A percentile compares a stretch with the other conserved stretches of the same genome.
These are phyloP conservation scores for Lycopodina hypogea DNA, from an alignment of 37 sponge, comb jelly and placozoan species.

Conservation along the genomic window DNA sequence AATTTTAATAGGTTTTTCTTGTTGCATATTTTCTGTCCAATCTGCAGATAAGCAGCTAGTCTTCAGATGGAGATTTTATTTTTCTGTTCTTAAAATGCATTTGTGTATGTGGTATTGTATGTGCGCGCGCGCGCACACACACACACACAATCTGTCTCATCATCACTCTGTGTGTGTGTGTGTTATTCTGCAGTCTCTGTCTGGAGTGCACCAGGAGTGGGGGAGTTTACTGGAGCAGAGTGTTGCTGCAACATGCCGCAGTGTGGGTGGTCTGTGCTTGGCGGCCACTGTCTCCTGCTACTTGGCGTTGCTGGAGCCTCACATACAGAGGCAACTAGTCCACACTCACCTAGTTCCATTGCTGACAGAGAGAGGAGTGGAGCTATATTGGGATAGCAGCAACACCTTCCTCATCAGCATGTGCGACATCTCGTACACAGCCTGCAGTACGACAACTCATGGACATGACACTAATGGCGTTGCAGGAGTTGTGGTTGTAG, in stretches of 20 bases:
- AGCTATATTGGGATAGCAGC: not conserved
- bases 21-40: no score
- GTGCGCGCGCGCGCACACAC: no score
- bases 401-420: slow-evolving; percentile 14
- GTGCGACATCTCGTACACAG: not conserved
- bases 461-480: not conserved
- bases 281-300: slow-evolving; percentile 33
- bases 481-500: not conserved
- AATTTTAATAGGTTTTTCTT: no score
- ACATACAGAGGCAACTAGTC: slow-evolving; percentile 19
- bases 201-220: slow-evolving; percentile 34
- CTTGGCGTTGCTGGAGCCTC: slow-evolving; percentile 39
- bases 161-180: not conserved
- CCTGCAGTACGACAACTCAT: not conserved
- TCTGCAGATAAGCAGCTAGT: no score
- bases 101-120: no score
- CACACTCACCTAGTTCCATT: slow-evolving; percentile 21
- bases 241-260: not conserved
- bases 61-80: no score
- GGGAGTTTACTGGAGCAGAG: not conserved
- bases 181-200: slow-evolving; percentile 32
- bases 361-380: slow-evolving; percentile 43
- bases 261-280: slow-evolving; percentile 46
- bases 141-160: no score
- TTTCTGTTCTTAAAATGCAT: no score